These are phyloP conservation scores for Syrmaticus mikado DNA, from an alignment of 2,113 vertebrate species.

Conservation along the genomic window DNA sequence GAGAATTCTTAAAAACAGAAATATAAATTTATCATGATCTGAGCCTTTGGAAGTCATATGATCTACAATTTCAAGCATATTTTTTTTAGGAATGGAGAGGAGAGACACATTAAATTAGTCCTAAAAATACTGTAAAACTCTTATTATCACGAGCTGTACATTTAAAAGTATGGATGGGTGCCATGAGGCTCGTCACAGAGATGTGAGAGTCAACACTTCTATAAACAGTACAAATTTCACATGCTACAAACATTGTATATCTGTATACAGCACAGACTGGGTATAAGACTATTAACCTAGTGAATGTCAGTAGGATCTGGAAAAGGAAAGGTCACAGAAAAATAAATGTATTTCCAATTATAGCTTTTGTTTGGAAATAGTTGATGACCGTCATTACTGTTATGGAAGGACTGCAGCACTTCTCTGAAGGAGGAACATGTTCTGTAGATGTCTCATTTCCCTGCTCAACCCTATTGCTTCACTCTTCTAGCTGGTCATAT, in stretches of 20 bases:
- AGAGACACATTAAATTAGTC: not conserved
- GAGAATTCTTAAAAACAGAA: not conserved
- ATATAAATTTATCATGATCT: not conserved
- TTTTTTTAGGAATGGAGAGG: not conserved
- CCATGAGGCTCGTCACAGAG: conserved; percentile 14
- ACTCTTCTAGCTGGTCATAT: not conserved
- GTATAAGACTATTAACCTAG: not conserved
- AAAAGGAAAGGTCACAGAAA: not conserved
- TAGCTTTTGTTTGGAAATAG: not conserved
- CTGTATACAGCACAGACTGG: not conserved
- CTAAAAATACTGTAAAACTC: not conserved
- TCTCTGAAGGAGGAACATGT: not conserved
- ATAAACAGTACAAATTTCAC: not conserved
- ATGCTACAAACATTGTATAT: not conserved
- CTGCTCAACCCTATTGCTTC: not conserved
- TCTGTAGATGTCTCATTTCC: not conserved
- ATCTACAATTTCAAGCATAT: not conserved
- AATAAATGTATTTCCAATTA: not conserved
- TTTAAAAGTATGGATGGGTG: not conserved
- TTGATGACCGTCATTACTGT: not conserved
- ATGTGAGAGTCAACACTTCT: conserved; percentile 28
- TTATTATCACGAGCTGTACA: not conserved
- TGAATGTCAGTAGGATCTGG: not conserved
- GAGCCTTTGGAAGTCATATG: not conserved
- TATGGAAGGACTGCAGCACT: not conserved